phyloP scores from a whole-genome alignment of 2,113 vertebrate genomes.

The Phocoena phocoena region DNA sequence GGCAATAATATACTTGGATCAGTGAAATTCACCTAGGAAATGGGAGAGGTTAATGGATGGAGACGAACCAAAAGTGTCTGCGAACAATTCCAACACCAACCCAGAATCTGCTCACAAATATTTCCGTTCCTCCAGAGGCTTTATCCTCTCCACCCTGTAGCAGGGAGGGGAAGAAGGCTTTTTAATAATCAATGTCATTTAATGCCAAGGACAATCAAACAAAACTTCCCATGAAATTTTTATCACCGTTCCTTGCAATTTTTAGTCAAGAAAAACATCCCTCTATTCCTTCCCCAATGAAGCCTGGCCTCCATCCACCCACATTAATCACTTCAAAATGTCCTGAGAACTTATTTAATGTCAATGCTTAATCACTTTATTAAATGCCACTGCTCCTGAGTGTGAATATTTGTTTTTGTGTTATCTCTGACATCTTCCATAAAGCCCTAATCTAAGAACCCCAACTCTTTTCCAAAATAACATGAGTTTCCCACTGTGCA shows the following conservation, averaged over 20 bases:
- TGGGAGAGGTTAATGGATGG: neutral
- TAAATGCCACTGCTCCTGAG: slow-evolving; percentile 70
- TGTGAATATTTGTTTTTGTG: slow-evolving; percentile 59
- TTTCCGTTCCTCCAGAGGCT: neutral
- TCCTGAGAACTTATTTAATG: slow-evolving; percentile 73
- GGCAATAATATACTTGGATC: neutral
- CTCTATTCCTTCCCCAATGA: neutral
- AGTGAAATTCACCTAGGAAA: neutral
- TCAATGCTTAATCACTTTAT: slow-evolving; percentile 74
- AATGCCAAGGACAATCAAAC: slow-evolving; percentile 52
- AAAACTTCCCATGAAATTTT: slow-evolving; percentile 47
- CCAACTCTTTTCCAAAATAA: neutral
- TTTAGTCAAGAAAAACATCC: slow-evolving; percentile 66
- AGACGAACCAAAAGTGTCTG: neutral
- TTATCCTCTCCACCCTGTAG: neutral
- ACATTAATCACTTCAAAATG: slow-evolving; percentile 69
- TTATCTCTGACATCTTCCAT: slow-evolving; percentile 42
- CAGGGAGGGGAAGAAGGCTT: neutral
- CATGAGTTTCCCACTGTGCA: neutral
- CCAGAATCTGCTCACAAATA: neutral
- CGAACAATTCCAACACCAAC: neutral
- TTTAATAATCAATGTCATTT: slow-evolving; percentile 53
- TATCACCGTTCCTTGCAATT: slow-evolving; percentile 5
- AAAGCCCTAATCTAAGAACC: neutral
- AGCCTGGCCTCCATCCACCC: slow-evolving; percentile 43